Base-by-base conservation (phyloP, 2,797 vertebrate genomes). In the Sitta carolinensis region DNA sequence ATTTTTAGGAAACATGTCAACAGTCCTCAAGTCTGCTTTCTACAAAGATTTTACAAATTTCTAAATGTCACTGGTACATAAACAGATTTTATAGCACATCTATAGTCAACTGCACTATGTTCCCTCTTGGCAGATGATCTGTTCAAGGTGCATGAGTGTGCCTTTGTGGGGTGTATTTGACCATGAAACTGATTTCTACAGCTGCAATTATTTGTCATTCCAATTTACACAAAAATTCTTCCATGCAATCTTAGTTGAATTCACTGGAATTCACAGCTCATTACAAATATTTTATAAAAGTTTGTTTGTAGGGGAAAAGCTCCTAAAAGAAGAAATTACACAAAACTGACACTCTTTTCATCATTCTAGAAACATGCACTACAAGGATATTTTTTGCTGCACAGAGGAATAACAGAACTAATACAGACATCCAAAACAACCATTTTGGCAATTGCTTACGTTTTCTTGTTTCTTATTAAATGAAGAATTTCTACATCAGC, bases 401-500 rank as follows among this genome's bases (percentile, higher is more conserved):
- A 59, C 26, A 50, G 20, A 70, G 34, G 29, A 81, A 14, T 69
- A 47, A 36, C n/a, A 82, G 25, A 84, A 88, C 34, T 40, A 20
- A 62, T 16, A 38, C 16, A 82, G 27, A 38, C 7, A 9, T 5
- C 73, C 11, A 42, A 51, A 79, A 17, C 25, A 58, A 45, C 1
- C 5, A 22, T 36, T 94, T 69, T 43, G 26, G 55, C 29, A 69
- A 45, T 8, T 26, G n/a, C 19, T 70, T 82, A 61, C 19, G 22
- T 80, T 96, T 93, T 82, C 66, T 73, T 66, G 15, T 10, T 64
- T 55, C n/a, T 87, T 84, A 89, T 12, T 20, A 93, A 95, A 87
- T 73, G 30, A 92, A 89, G 63, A 94, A 70, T 69, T 47, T 23
- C 50, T 81, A 27, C 50, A 80, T 16, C 29, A 81, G 10, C 70